These are phyloP conservation scores for Drosophila mayaguana DNA, from an alignment of 2,888 invertebrate species.

Conservation along the genomic window DNA sequence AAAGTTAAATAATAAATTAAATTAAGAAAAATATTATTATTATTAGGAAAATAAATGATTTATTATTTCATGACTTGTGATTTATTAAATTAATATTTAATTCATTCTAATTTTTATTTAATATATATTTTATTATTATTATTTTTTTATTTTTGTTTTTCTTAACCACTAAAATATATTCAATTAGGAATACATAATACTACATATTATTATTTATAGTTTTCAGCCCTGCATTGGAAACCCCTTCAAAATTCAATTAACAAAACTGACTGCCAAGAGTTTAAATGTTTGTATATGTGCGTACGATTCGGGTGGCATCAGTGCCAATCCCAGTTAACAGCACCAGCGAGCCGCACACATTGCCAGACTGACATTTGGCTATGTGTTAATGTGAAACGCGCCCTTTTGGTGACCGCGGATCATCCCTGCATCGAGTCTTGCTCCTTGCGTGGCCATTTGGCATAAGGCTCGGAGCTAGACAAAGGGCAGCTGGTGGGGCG, in stretches of 20 bases:
- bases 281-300: conserved; percentile 30
- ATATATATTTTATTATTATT: too few relatives aligned
- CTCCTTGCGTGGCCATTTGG: conserved; percentile 65
- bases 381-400: conserved; percentile 74
- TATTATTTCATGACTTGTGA: too few relatives aligned
- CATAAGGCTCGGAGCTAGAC: conserved; percentile 40
- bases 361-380: conserved; percentile 52
- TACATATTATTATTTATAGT: neutral
- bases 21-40: too few relatives aligned
- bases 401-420: conserved; percentile 80
- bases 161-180: too few relatives aligned
- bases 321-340: conserved; percentile 68
- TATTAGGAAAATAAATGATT: too few relatives aligned
- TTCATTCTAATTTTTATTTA: too few relatives aligned
- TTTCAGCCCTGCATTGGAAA: neutral
- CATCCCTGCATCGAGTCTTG: conserved; percentile 57
- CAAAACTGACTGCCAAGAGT: conserved; percentile 31
- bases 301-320: conserved; percentile 19
- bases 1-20: too few relatives aligned
- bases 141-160: too few relatives aligned
- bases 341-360: conserved; percentile 17
- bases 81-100: too few relatives aligned
- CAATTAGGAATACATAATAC: too few relatives aligned
- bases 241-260: conserved; percentile 56
- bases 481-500: conserved; percentile 64